Evolutionary conservation across 2,888 invertebrate species (phyloP), one percentile per base, ranked within the genome.

Genomic region (Hydropsyche betteni): DNA sequence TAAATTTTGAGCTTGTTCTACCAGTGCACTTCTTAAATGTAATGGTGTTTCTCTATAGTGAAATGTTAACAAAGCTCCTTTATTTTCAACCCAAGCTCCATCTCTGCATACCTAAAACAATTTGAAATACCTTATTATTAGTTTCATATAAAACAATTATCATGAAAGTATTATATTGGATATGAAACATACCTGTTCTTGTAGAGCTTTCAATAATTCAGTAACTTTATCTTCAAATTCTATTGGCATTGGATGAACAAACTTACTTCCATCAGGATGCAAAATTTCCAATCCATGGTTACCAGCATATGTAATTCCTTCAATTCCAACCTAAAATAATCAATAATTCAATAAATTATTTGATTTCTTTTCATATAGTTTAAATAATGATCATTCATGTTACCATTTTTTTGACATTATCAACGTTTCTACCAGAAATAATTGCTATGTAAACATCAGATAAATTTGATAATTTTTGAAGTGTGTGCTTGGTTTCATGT

Each of bases 81-180:
- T 96, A 85, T 95, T 95, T 84, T 96, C 96, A 7, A 96, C 95
- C 95, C 96, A 96, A 0, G 95, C 95, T 4, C 96, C 95, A 81
- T 95, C 94, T 80, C 89, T 91, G 83, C 95, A 95, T 3, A 95
- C 91, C 92, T 92, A 80, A 53, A 71, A 79, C 12, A 51, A 64
- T n/a, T n/a, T 53, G 53, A 51, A 53, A 10, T 50, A 36, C 3
- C 33, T 38, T 14, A n/a, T 12, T 14, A 64, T n/a, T 38, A 24
- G 38, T 74, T 14, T 68, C 14, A 36, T 12, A 12, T 68, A 1
- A 68, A 51, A 52, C 53, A 38, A 61, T 53, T n/a, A 33, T 50
- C 33, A 50, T 50, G 50, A 69, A 33, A 61, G 8, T 36, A 36
- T 36, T 44, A 33, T 36, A 36, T 4, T 74, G 51, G 2, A 24